Base-by-base conservation (phyloP, 1,140 invertebrate species). In the Zaprionus kolodkinae region DNA sequence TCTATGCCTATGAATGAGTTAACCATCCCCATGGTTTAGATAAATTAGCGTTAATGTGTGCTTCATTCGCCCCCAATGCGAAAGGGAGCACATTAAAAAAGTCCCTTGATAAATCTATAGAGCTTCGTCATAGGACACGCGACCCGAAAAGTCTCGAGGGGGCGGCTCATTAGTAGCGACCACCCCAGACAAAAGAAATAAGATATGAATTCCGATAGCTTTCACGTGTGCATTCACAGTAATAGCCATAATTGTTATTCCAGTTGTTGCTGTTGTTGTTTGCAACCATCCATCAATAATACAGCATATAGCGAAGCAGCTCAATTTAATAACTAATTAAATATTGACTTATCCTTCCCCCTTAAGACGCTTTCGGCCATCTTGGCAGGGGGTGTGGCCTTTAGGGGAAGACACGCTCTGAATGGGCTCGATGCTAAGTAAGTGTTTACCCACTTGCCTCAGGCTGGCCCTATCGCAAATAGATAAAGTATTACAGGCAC, bases 261-360 rank as follows among this genome's bases (percentile, higher is more conserved):
- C 10, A 10, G 43, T 48, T 13, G 3, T 1, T 0, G 2, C 11
- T 50, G 13, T 67, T 50, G 13, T 67, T 55, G 6, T 45, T 43
- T 25, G 21, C 9, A 30, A 11, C 33, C 43, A 71, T 71, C 61
- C 35, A 76, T 72, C 68, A 65, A 57, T 57, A 60, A 66, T 76
- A 25, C 21, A 17, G 25, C 48, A 60, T 17, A 62, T 21, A 48
- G 25, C 30, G 25, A 40, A 15, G 13, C 25, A 21, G 50, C 50
- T 59, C 40, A 67, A 64, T 69, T 69, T 71, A 72, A 86, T 72
- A 76, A 62, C 54, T 68, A 61, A 83, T 87, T 79, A 79, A 77
- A 79, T 87, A 86, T 87, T 79, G 62, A 88, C 71, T 25, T 57
- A 10, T 52, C 35, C 38, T 64, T 7, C 6, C 10, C 56, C 64